Conservation (phyloP, 2,888 invertebrate genomes). For the Nomada hirtipes region DNA sequence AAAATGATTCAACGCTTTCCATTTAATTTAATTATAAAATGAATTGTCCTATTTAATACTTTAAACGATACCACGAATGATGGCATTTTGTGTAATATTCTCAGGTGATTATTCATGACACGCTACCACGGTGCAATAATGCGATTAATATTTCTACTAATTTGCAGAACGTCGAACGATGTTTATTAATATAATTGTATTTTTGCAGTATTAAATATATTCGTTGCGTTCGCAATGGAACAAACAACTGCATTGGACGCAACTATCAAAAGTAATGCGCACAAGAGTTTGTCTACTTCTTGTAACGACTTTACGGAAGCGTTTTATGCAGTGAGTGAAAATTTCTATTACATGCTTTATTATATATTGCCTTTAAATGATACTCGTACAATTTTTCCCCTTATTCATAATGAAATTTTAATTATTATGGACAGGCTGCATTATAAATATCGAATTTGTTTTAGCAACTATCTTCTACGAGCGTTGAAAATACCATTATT, state of each 20-base stretch:
- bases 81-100: slow-evolving; percentile 9
- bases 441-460: slow-evolving; percentile 28
- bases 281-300: slow-evolving; percentile 46
- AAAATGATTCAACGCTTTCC: background rate
- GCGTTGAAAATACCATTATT: slow-evolving; percentile 70
- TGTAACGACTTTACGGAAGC: slow-evolving; percentile 56
- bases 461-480: slow-evolving; percentile 64
- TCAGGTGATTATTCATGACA: slow-evolving; percentile 32
- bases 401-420: background rate
- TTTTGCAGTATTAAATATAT: slow-evolving; percentile 44
- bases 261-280: background rate
- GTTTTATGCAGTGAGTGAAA: slow-evolving; percentile 58
- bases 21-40: background rate
- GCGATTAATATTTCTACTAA: background rate
- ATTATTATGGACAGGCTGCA: background rate
- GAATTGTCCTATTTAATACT: background rate
- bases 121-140: too few relatives aligned
- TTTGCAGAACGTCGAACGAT: background rate
- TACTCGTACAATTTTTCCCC: background rate
- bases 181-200: slow-evolving; percentile 3
- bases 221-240: background rate
- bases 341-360: slow-evolving; percentile 8
- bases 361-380: background rate
- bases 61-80: slow-evolving; percentile 1
- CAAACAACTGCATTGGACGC: slow-evolving; percentile 12